These are phyloP conservation scores for Venturia canescens DNA, from an alignment of 1,140 invertebrate genomes.

Conservation along the genomic window DNA sequence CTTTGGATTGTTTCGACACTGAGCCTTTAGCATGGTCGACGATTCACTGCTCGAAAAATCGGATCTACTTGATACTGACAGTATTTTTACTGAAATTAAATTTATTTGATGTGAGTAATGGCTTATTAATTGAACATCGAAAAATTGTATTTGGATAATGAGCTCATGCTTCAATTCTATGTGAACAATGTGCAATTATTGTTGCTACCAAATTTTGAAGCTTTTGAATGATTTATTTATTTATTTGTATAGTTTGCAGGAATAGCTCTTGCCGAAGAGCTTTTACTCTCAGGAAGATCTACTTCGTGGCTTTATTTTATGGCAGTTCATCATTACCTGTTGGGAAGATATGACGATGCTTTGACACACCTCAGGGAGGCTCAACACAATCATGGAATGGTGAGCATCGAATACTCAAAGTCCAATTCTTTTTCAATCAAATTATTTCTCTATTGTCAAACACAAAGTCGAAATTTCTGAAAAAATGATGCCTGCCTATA, in stretches of 20 bases:
- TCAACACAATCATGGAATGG: slow-evolving; percentile 58
- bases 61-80: slow-evolving; percentile 51
- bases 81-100: slow-evolving; percentile 59
- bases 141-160: neutral
- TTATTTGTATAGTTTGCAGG: slow-evolving; percentile 57
- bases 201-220: no score
- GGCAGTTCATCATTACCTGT: slow-evolving; percentile 59
- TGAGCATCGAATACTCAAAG: slow-evolving; percentile 30
- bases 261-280: slow-evolving; percentile 59
- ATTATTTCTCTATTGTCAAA: no score
- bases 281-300: slow-evolving; percentile 49
- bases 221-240: neutral
- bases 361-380: slow-evolving; percentile 58
- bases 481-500: no score
- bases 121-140: slow-evolving; percentile 27
- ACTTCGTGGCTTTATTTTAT: slow-evolving; percentile 59
- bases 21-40: slow-evolving; percentile 60
- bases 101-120: slow-evolving; percentile 57
- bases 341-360: slow-evolving; percentile 55
- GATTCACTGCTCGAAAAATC: slow-evolving; percentile 49
- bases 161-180: no score
- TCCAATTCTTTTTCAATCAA: no score
- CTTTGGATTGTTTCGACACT: slow-evolving; percentile 16
- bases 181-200: no score
- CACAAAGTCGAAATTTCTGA: no score